These are phyloP conservation scores for Nibea coibor DNA, from an alignment of 2,113 vertebrate species.

Conservation along the genomic window DNA sequence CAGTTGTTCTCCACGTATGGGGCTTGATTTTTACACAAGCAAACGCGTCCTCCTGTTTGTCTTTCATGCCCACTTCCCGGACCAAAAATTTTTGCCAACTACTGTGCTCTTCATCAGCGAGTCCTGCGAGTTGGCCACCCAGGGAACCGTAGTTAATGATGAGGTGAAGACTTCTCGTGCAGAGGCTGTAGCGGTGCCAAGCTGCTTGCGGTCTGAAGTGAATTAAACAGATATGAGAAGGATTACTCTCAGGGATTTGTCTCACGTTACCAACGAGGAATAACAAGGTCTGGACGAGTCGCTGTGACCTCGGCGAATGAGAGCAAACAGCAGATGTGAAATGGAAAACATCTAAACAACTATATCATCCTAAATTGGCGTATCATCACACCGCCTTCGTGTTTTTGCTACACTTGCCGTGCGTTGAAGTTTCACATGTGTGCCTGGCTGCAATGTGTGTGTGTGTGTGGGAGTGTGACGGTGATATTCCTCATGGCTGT, in stretches of 20 bases:
- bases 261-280: constrained; percentile 27
- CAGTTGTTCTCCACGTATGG: constrained; percentile 79
- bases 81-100: constrained; percentile 39
- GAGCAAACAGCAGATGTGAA: constrained; percentile 50
- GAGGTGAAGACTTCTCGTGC: constrained; percentile 45
- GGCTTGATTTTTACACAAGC: constrained; percentile 33
- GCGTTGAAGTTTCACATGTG: constrained; percentile 47
- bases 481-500: constrained; percentile 71
- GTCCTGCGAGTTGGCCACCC: constrained; percentile 23
- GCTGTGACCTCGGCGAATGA: constrained; percentile 20
- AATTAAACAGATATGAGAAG: constrained; percentile 28
- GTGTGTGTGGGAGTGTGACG: constrained; percentile 51
- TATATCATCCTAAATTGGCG: constrained; percentile 33
- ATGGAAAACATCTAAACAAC: constrained; percentile 45
- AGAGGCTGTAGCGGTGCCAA: constrained; percentile 39
- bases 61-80: constrained; percentile 27
- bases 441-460: constrained; percentile 45
- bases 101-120: background rate
- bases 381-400: constrained; percentile 32
- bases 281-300: constrained; percentile 24
- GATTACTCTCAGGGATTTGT: constrained; percentile 8
- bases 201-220: constrained; percentile 15
- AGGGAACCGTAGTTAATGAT: constrained; percentile 39
- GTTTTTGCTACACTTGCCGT: constrained; percentile 55
- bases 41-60: constrained; percentile 35